Evolutionary conservation across 2,797 vertebrate species (phyloP), one percentile per base, ranked within the genome.

Genomic region (Eulemur coronatus): DNA sequence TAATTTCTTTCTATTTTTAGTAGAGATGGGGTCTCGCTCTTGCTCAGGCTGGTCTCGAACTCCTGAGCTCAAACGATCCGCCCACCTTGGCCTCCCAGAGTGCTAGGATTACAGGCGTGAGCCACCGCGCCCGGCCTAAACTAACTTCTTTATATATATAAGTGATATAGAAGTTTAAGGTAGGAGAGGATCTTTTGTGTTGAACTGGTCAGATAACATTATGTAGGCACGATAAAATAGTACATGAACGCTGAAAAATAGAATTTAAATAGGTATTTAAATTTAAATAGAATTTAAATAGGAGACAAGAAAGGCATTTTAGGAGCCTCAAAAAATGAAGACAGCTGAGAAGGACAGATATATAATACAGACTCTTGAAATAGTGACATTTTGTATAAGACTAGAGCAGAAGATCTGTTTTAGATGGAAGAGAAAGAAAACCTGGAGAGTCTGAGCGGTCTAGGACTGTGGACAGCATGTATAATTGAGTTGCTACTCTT

Each of bases 281-380:
- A 41, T 41, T 41, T 41, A 95, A 89, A 72, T 17, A 50, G 50
- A 90, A 96, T 78, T 81, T 82, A 81, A 86, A 61, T 81, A 72
- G 38, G 24, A 65, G 59, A 7, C 52, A 55, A 93, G 79, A 84
- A 84, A 57, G 41, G 4, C 14, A 75, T 94, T 90, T 90, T 52
- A 81, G 81, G 17, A 80, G 10, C 30, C 67, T 85, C 52, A 90
- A 86, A 75, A 80, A 80, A 80, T 72, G 55, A 70, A 96, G 59
- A 73, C 70, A 78, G 5, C 35, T 70, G 52, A 92, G 38, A 84
- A 38, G 24, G 52, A 41, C 24, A 6, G 13, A 86, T 80, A 30
- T 30, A n/a, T 70, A 63, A 63, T 35, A 89, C 1, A 89, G 80
- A 2, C 9, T 72, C 50, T 84, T 38, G 41, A 33, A 89, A 93